phyloP scores from a whole-genome alignment of 1,140 invertebrate genomes.

The Drosophila elegans region DNA sequence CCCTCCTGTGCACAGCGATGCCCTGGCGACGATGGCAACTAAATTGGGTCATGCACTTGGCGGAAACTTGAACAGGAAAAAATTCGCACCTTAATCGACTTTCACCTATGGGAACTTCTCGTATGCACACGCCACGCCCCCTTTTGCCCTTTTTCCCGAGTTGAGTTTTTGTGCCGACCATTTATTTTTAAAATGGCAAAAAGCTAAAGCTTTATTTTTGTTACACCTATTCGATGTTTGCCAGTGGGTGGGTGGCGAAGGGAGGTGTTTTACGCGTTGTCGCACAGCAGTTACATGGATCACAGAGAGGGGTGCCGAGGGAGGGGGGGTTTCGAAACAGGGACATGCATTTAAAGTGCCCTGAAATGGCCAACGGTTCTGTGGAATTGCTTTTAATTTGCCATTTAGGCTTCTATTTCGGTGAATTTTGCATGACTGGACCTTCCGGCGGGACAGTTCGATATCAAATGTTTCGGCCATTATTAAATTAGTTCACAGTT shows the following conservation, averaged over 20 bases:
- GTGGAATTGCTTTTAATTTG: slow-evolving; percentile 66
- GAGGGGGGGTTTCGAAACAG: background rate
- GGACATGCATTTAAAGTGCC: slow-evolving; percentile 66
- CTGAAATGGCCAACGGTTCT: slow-evolving; percentile 38
- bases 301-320: background rate
- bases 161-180: slow-evolving; percentile 23
- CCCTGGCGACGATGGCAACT: slow-evolving; percentile 23
- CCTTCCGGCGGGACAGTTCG: background rate
- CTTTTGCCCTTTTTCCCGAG: background rate
- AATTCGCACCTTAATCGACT: slow-evolving; percentile 44
- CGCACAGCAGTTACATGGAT: slow-evolving; percentile 38
- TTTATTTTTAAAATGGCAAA: slow-evolving; percentile 66
- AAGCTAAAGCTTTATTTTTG: slow-evolving; percentile 55
- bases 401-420: slow-evolving; percentile 32
- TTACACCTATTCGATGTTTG: slow-evolving; percentile 55
- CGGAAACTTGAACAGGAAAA: slow-evolving; percentile 41
- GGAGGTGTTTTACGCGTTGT: slow-evolving; percentile 40
- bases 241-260: slow-evolving; percentile 6
- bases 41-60: slow-evolving; percentile 52
- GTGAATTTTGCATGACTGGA: slow-evolving; percentile 16
- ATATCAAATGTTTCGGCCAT: slow-evolving; percentile 47
- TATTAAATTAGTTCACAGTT: slow-evolving; percentile 47
- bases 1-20: slow-evolving; percentile 7
- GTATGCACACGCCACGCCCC: background rate
- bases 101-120: slow-evolving; percentile 16